Base-by-base conservation (phyloP, 2,113 vertebrate genomes). In the Gallinago undulata region DNA sequence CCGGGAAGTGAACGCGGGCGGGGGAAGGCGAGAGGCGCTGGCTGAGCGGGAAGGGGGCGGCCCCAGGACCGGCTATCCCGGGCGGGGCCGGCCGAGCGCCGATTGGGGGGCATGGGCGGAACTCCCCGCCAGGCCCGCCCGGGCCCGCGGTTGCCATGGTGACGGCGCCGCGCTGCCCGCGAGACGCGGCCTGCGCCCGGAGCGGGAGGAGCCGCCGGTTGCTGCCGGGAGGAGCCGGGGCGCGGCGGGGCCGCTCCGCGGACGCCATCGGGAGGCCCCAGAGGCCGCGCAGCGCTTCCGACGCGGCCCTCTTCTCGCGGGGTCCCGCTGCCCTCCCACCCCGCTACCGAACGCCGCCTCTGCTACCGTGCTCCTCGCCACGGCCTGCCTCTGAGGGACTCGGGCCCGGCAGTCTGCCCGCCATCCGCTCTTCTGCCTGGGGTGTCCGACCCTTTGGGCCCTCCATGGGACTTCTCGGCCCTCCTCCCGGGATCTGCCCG, bases 1-100 rank as follows among this genome's bases (percentile, higher is more conserved):
- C 16, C 21, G 1, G 23, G 18, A 19, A 24, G 41, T 0, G 70
- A 60, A 14, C 1, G 41, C 51, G 4, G 8, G 0, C 41, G 14
- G 50, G 25, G 50, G 25, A 24, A 24, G 47, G 19, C 9, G 57
- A 7, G 35, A 8, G 16, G 21, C 37, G 9, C 31, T 2, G 14
- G 13, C 19, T 6, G 7, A 17, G 55, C 30, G 47, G 6, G 45
- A 12, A 47, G n/a, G 18, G 3, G 24, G 13, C 4, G 43, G 5
- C n/a, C n/a, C 59, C 23, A 13, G 14, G n/a, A 16, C 13, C 59
- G n/a, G 14, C 59, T 14, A 10, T 16, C n/a, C 13, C 21, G 33
- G 37, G 12, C 41, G 33, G 19, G 50, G 27, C 27, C 4, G 14
- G 22, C 50, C 2, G 45, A 11, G 66, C 67, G 39, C 24, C 24